Conservation (phyloP, 2,797 vertebrate genomes). For the Ataeniobius toweri region DNA sequence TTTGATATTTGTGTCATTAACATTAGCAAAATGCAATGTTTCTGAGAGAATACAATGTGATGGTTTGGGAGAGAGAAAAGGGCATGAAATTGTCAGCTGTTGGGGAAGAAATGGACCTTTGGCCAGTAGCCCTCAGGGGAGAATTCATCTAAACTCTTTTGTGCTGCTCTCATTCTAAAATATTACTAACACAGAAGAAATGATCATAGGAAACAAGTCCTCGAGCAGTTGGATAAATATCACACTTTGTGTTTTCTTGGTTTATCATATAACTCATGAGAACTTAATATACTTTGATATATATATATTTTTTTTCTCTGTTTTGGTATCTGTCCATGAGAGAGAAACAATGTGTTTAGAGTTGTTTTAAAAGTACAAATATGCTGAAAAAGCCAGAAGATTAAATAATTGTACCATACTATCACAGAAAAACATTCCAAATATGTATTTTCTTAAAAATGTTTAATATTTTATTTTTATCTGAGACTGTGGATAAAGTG, state of each 20-base stretch:
- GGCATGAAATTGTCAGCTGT: constrained; percentile 58
- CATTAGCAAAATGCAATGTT: neutral
- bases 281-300: neutral
- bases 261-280: neutral
- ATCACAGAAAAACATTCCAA: neutral
- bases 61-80: constrained; percentile 4
- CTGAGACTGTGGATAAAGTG: too few species aligned
- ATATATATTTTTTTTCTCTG: neutral
- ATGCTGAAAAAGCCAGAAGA: neutral
- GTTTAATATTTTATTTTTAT: neutral
- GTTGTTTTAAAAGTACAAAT: neutral
- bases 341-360: neutral
- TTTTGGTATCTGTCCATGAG: neutral
- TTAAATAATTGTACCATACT: neutral
- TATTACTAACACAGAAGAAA: neutral
- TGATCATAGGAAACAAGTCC: neutral
- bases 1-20: neutral
- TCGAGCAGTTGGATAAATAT: neutral
- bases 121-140: constrained; percentile 24
- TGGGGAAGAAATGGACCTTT: constrained; percentile 24
- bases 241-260: neutral
- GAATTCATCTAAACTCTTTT: constrained; percentile 51
- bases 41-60: neutral
- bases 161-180: constrained; percentile 8
- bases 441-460: neutral